A percentile compares a stretch with the other conserved stretches of the same genome.
Conservation (phyloP, 2,888 invertebrate genomes). For the Acleris laterana region DNA sequence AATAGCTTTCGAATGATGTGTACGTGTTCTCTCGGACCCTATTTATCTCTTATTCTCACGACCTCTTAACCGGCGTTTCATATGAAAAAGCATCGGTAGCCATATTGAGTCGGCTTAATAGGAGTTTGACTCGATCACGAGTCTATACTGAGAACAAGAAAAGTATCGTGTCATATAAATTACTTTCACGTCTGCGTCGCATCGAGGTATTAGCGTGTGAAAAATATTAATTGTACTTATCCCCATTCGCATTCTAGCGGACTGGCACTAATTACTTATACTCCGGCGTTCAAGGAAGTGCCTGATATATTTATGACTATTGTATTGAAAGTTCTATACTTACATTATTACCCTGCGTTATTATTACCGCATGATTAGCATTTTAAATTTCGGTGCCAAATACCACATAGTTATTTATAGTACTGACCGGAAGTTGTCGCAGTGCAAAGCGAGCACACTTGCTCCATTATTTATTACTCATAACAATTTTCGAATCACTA, state of each 20-base stretch:
- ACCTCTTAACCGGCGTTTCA: slow-evolving; percentile 21
- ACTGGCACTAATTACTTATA: slow-evolving; percentile 32
- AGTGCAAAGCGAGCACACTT: neutral
- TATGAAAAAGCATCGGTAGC: slow-evolving; percentile 20
- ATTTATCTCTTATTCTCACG: slow-evolving; percentile 32
- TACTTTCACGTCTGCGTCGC: slow-evolving; percentile 56
- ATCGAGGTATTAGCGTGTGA: slow-evolving; percentile 52
- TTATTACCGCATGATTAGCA: slow-evolving; percentile 18
- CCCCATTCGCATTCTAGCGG: slow-evolving; percentile 52
- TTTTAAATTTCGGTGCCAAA: slow-evolving; percentile 25
- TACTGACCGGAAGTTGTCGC: slow-evolving; percentile 1
- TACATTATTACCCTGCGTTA: no score
- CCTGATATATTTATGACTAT: slow-evolving; percentile 50
- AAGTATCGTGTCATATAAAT: slow-evolving; percentile 50
- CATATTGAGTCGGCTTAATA: slow-evolving; percentile 19
- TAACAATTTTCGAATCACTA: no score
- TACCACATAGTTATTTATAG: slow-evolving; percentile 2
- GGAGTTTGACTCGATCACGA: slow-evolving; percentile 10
- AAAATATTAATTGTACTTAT: slow-evolving; percentile 66
- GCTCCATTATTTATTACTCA: no score
- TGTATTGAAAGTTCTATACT: slow-evolving; percentile 51
- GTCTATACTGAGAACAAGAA: slow-evolving; percentile 9
- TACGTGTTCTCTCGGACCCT: slow-evolving; percentile 15
- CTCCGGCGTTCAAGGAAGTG: slow-evolving; percentile 27
- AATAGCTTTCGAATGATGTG: slow-evolving; percentile 28